These are phyloP conservation scores for Caenorhabditis doughertyi DNA, from an alignment of 2,888 invertebrate genomes.

Conservation along the genomic window DNA sequence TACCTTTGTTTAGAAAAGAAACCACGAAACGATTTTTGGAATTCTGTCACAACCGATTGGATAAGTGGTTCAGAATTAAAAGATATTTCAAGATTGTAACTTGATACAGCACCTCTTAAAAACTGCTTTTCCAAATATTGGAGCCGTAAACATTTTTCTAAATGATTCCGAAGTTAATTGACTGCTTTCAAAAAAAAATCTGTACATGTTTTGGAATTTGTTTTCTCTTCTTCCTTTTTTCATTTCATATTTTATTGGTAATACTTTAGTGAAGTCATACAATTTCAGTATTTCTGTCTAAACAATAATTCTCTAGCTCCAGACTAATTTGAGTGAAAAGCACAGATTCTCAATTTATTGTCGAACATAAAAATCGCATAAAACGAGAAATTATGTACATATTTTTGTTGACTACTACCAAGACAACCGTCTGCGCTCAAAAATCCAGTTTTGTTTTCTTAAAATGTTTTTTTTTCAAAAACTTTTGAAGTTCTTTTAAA, in stretches of 20 bases:
- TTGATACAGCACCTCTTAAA: too few relatives aligned
- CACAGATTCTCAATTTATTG: neutral
- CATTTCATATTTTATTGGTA: neutral
- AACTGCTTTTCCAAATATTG: too few relatives aligned
- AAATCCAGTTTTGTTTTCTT: neutral
- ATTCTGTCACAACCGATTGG: too few relatives aligned
- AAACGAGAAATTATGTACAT: neutral
- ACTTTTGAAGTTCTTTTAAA: neutral
- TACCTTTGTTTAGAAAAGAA: too few relatives aligned
- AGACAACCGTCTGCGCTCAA: neutral
- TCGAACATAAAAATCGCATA: neutral
- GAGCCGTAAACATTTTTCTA: too few relatives aligned
- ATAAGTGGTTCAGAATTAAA: too few relatives aligned
- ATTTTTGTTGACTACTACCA: neutral
- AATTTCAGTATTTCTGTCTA: neutral
- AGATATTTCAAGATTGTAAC: too few relatives aligned
- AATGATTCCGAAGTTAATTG: neutral
- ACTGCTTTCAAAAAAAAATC: neutral
- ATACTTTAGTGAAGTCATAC: neutral
- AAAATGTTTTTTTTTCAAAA: neutral
- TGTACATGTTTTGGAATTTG: slow-evolving; percentile 5
- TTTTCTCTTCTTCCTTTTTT: neutral
- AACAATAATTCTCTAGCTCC: neutral
- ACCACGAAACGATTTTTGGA: too few relatives aligned
- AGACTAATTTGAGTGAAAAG: neutral